Conservation (phyloP, 2,888 invertebrate species). For the Pilophorus perplexus region DNA sequence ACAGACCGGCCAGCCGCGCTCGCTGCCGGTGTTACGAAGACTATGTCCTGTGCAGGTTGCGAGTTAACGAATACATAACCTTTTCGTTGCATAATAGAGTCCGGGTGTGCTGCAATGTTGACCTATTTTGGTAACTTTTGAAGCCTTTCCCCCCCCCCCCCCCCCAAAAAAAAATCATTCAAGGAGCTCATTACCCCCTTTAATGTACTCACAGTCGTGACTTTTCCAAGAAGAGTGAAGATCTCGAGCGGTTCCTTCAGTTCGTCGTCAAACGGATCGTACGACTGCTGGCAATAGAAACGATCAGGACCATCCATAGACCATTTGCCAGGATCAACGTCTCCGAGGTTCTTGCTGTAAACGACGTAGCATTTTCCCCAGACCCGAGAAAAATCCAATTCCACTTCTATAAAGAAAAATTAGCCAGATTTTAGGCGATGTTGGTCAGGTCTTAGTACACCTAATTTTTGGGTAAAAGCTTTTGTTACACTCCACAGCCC, state of each 20-base stretch:
- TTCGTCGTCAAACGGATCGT: constrained; percentile 58
- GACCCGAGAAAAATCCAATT: constrained; percentile 64
- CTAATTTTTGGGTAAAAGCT: not conserved
- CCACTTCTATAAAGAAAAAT: constrained; percentile 50
- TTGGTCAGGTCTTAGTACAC: too few relatives aligned
- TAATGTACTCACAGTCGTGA: constrained; percentile 57
- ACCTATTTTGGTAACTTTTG: not conserved
- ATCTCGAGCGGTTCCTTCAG: constrained; percentile 63
- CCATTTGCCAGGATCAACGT: constrained; percentile 56
- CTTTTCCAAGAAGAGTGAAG: constrained; percentile 60
- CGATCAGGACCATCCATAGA: constrained; percentile 63
- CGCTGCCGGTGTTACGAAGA: too few relatives aligned
- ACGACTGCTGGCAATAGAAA: constrained; percentile 72
- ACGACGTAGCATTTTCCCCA: constrained; percentile 67
- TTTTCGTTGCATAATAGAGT: too few relatives aligned
- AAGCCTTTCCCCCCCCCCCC: not conserved
- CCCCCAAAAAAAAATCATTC: too few relatives aligned
- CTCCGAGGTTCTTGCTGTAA: constrained; percentile 62
- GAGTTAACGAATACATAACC: too few relatives aligned
- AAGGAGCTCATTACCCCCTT: too few relatives aligned
- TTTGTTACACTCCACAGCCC: not conserved
- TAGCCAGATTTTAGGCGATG: not conserved
- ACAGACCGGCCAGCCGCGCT: too few relatives aligned
- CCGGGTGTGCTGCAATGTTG: too few relatives aligned
- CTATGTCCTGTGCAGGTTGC: too few relatives aligned